phyloP scores from a whole-genome alignment of 2,797 vertebrate genomes.

The Xiphophorus birchmanni region DNA sequence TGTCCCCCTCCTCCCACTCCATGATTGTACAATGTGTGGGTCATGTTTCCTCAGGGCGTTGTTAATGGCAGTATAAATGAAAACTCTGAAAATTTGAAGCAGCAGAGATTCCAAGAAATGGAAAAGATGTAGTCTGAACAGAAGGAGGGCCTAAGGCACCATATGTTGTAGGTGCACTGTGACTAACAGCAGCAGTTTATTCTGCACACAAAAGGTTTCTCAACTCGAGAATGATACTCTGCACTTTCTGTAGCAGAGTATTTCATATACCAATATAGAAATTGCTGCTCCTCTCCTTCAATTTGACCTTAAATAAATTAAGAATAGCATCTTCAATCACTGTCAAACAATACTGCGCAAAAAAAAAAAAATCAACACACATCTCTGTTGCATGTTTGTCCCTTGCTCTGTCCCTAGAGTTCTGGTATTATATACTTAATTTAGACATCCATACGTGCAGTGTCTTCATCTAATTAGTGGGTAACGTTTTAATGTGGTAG shows the following conservation, averaged over 20 bases:
- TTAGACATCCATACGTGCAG: conserved; percentile 36
- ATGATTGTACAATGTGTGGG: conserved; percentile 59
- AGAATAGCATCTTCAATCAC: conserved; percentile 56
- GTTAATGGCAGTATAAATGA: conserved; percentile 76
- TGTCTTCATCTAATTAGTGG: conserved; percentile 63
- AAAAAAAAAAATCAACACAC: conserved; percentile 14
- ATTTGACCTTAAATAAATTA: conserved; percentile 38
- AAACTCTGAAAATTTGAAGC: conserved; percentile 76
- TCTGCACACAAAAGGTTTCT: conserved; percentile 18
- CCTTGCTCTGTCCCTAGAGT: conserved; percentile 44
- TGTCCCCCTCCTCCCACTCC: conserved; percentile 40
- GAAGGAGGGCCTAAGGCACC: conserved; percentile 59
- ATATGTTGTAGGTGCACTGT: conserved; percentile 67
- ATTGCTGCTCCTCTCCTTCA: conserved; percentile 24
- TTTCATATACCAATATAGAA: conserved; percentile 29
- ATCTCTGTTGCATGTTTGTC: conserved; percentile 18
- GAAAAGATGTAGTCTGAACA: conserved; percentile 63
- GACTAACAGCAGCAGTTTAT: conserved; percentile 54
- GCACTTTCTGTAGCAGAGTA: conserved; percentile 5
- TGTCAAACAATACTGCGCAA: conserved; percentile 27
- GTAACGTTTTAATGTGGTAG: conserved; percentile 57
- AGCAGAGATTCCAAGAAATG: conserved; percentile 77
- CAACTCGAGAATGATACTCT: conserved; percentile 11
- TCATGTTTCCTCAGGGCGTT: conserved; percentile 70
- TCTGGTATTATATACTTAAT: conserved; percentile 59